phyloP scores from a whole-genome alignment of 2,113 vertebrate genomes.

The Furnarius figulus region DNA sequence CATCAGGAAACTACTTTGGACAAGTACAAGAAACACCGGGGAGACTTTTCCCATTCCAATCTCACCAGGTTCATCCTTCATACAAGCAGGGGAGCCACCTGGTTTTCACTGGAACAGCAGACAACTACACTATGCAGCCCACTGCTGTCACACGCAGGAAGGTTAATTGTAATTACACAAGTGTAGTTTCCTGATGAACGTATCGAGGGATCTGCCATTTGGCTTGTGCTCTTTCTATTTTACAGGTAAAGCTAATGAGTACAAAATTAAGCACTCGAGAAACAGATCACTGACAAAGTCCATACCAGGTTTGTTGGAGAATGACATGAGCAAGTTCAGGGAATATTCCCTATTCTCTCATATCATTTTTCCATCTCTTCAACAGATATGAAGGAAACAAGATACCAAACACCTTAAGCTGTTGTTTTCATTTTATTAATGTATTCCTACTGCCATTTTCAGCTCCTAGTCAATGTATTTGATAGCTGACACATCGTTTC shows the following conservation, averaged over 20 bases:
- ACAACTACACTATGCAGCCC: neutral
- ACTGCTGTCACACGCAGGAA: neutral
- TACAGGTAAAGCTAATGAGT: constrained; percentile 11
- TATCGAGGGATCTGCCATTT: constrained; percentile 12
- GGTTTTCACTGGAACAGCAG: neutral
- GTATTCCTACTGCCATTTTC: constrained; percentile 58
- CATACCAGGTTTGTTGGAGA: neutral
- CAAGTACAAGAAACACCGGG: neutral
- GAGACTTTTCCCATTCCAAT: neutral
- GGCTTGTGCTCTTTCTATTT: neutral
- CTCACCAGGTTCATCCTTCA: neutral
- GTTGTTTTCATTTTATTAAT: constrained; percentile 57
- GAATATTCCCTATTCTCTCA: neutral
- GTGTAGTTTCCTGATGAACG: neutral
- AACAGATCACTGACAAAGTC: neutral
- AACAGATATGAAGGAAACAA: constrained; percentile 13
- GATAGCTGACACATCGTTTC: constrained; percentile 68
- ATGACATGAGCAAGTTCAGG: neutral
- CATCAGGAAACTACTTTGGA: neutral
- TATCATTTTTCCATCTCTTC: neutral
- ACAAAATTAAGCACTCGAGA: neutral
- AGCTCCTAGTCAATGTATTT: constrained; percentile 49
- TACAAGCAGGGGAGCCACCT: neutral
- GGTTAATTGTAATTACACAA: neutral
- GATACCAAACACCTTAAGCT: constrained; percentile 46